Conservation (phyloP, 2,113 vertebrate species). For the Mormyrus iriodes region DNA sequence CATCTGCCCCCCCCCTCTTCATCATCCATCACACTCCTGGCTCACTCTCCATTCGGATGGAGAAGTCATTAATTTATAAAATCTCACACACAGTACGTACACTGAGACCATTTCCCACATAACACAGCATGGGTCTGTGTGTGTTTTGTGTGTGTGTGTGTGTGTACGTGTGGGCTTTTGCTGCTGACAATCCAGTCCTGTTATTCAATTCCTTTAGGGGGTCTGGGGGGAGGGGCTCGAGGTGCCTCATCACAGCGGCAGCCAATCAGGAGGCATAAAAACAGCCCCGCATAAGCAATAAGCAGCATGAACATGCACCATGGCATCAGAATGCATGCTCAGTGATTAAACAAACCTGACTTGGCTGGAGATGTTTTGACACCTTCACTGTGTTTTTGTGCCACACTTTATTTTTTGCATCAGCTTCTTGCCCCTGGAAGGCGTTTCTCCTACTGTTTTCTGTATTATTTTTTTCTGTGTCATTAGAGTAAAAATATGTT, state of each 20-base stretch:
- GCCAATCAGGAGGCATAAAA: background rate
- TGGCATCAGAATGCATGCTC: background rate
- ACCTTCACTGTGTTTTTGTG: background rate
- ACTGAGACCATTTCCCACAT: background rate
- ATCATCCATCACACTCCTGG: background rate
- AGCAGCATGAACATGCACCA: background rate
- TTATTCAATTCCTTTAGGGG: background rate
- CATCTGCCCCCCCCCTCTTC: background rate
- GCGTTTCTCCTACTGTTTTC: background rate
- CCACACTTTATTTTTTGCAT: background rate
- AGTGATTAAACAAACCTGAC: background rate
- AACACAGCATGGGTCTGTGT: background rate
- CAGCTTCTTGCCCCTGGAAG: no score
- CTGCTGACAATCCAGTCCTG: background rate
- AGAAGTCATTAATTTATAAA: slow-evolving; percentile 11
- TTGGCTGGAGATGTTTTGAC: no score
- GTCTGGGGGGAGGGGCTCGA: background rate
- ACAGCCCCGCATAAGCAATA: background rate
- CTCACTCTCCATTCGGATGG: no score
- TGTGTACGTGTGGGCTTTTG: background rate
- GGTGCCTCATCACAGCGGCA: background rate
- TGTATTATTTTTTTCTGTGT: no score
- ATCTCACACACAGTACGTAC: background rate
- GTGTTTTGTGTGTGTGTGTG: background rate
- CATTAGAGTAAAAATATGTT: no score